Evolutionary conservation across 2,113 vertebrate species (phyloP).

Genomic region (Ceyx cyanopectus): DNA sequence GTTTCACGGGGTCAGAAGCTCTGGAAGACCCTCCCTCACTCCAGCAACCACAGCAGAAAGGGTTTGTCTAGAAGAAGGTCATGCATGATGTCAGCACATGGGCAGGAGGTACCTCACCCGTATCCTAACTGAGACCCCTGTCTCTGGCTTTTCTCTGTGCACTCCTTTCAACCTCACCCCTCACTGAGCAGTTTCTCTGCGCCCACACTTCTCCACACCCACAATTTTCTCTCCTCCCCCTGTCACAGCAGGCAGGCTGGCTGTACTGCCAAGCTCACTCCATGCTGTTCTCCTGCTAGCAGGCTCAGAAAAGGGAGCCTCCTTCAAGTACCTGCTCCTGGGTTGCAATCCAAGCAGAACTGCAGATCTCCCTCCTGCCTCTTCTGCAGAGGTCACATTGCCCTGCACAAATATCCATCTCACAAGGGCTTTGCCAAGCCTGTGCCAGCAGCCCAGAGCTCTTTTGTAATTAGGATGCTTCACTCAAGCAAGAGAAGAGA

Average conservation of each 20-base stretch:
- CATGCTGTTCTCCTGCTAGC: not conserved
- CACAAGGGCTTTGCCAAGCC: not conserved
- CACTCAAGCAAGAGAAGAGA: not conserved
- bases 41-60: not conserved
- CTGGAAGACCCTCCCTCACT: not conserved
- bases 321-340: not conserved
- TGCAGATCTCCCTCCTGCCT: not conserved
- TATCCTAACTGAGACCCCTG: not conserved
- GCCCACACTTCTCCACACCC: conserved; percentile 40
- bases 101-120: not conserved
- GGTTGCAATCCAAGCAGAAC: not conserved
- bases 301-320: not conserved
- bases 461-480: not conserved
- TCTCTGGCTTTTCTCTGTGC: conserved; percentile 18
- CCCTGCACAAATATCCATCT: not conserved
- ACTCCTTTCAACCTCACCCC: conserved; percentile 8
- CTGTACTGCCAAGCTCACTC: not conserved
- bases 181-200: conserved; percentile 23
- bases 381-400: not conserved
- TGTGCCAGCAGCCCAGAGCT: not conserved
- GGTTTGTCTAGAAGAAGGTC: not conserved
- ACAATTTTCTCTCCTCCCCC: not conserved
- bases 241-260: not conserved
- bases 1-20: not conserved
- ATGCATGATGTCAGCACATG: not conserved